Percentiles rank a stretch among this genome's conserved stretches.
Evolutionary conservation across 2,888 invertebrate species (phyloP).

Genomic region (Drosophila tripunctata): DNA sequence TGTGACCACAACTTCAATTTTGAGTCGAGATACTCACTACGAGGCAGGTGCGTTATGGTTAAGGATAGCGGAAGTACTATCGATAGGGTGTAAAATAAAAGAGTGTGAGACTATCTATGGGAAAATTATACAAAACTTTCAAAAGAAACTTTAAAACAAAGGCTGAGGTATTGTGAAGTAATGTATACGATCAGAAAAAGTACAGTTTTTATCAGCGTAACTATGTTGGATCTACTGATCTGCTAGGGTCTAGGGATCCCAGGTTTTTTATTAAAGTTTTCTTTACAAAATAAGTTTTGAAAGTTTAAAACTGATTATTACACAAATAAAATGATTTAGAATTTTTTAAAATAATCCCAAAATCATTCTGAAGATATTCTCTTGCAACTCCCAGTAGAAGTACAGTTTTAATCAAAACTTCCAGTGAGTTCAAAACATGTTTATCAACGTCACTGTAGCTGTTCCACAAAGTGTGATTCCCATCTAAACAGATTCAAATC

Average conservation of each 20-base stretch:
- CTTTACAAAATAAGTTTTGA: no score
- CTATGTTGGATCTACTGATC: no score
- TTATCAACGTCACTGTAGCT: background rate
- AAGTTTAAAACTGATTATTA: no score
- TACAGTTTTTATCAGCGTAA: no score
- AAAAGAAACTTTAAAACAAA: background rate
- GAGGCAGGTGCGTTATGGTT: slow-evolving; percentile 65
- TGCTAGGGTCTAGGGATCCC: no score
- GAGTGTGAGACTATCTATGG: slow-evolving; percentile 34
- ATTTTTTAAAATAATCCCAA: no score
- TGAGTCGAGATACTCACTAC: slow-evolving; percentile 35
- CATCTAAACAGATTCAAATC: slow-evolving; percentile 37
- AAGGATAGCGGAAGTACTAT: slow-evolving; percentile 52
- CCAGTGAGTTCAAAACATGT: background rate
- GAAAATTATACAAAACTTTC: slow-evolving; percentile 21
- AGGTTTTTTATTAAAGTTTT: no score
- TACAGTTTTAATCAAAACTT: slow-evolving; percentile 5
- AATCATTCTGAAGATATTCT: background rate
- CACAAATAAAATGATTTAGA: no score
- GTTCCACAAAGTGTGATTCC: slow-evolving; percentile 29
- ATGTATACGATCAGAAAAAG: no score
- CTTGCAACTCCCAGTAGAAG: background rate
- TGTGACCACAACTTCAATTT: slow-evolving; percentile 68
- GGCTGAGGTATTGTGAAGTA: background rate
- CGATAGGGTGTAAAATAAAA: slow-evolving; percentile 40